Evolutionary conservation across 53 echinoderm and acorn worm species (phyloP), one percentile per base, ranked within the genome.

Genomic region (Echinarachnius parma): DNA sequence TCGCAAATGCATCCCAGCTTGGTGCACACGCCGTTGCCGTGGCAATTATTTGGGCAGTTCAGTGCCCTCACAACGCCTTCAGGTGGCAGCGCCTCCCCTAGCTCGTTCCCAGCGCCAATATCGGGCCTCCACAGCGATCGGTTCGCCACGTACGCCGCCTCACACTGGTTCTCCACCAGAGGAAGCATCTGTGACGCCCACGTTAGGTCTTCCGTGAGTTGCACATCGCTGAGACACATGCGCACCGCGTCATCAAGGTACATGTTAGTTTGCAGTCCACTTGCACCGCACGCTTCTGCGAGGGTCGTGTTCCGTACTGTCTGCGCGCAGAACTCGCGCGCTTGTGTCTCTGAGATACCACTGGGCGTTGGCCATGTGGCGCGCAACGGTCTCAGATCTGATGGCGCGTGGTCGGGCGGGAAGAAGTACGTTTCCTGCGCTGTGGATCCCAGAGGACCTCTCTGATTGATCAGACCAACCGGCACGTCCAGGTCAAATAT

Each of bases 1-100:
- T 66, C 49, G 53, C 96, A 96, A n/a, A 66, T 58, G 46, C 96
- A 96, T 18, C 96, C 96, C 42, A 68, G 52, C 28, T 62, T 59
- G 2, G 84, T 77, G 67, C 96, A 96, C 7, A 64, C 54, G 2
- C 96, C 96, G 37, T 91, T 71, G 0, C 80, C 82, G 39, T 82
- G 84, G 49, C 96, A 96, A 48, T 87, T 82, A 68, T 91, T 79
- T 10, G 91, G 96, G 33, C 96, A 96, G 54, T 90, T 96, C 15
- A 96, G 55, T 23, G 71, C 77, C 23, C 60, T 76, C 15, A 82
- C 46, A 0, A 80, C 67, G 8, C 80, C 78, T 53, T 79, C 72
- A 21, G 82, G 86, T 2, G 86, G 77, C 20, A 70, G 57, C 28
- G 59, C 56, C 27, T 84, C 80, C 57, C 60, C 47, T 39, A 64